These are phyloP conservation scores for Ceratina calcarata DNA, from an alignment of 1,140 invertebrate species.

Conservation along the genomic window DNA sequence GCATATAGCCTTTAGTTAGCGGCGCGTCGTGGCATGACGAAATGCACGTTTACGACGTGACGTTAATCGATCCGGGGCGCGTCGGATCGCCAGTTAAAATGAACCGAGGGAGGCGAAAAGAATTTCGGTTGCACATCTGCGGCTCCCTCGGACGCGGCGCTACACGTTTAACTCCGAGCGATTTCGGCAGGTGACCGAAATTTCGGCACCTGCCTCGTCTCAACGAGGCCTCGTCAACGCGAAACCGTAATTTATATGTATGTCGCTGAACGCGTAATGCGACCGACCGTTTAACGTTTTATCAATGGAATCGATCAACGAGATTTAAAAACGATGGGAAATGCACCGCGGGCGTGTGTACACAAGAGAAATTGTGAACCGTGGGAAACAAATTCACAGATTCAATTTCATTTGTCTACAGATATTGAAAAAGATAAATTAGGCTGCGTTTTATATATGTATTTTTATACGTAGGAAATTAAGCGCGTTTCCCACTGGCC, in stretches of 20 bases:
- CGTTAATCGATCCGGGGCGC: constrained; percentile 23
- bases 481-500: too few species aligned
- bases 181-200: constrained; percentile 72
- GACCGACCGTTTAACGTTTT: constrained; percentile 10
- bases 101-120: background rate
- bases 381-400: background rate
- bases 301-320: constrained; percentile 18
- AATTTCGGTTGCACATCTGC: constrained; percentile 64
- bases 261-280: constrained; percentile 16
- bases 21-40: constrained; percentile 5
- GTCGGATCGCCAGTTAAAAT: constrained; percentile 23
- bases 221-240: constrained; percentile 49
- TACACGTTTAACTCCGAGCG: constrained; percentile 51
- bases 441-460: too few species aligned
- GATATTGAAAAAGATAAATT: too few species aligned
- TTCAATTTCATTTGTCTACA: too few species aligned
- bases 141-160: constrained; percentile 24
- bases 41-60: constrained; percentile 26
- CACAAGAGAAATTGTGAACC: background rate
- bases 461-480: too few species aligned
- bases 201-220: constrained; percentile 68
- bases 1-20: constrained; percentile 29
- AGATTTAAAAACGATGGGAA: constrained; percentile 15
- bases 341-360: background rate
- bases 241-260: constrained; percentile 46